A percentile compares a stretch with the other conserved stretches of the same genome.
These are phyloP conservation scores for Cyphotilapia sp. DNA, from an alignment of 2,113 vertebrate genomes.

Conservation along the genomic window DNA sequence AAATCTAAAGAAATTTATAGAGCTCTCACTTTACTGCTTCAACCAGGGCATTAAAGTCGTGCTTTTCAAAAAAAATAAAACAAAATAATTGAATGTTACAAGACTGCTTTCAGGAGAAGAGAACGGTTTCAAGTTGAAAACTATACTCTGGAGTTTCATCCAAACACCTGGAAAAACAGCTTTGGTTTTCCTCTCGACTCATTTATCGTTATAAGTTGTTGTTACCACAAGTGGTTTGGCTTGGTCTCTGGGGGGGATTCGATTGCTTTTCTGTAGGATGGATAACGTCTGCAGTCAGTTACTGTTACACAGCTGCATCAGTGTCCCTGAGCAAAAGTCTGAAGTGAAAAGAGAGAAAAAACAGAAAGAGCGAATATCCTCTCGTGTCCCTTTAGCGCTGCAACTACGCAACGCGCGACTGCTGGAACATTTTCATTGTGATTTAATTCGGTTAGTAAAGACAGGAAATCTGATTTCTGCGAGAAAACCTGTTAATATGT, in stretches of 20 bases:
- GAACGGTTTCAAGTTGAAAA: neutral
- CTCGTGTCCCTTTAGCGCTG: neutral
- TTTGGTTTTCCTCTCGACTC: conserved; percentile 19
- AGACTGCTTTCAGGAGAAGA: neutral
- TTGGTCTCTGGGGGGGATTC: conserved; percentile 21
- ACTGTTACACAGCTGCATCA: conserved; percentile 42
- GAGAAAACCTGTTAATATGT: neutral
- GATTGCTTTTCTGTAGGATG: conserved; percentile 12
- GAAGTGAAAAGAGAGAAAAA: neutral
- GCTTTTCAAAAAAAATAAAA: neutral
- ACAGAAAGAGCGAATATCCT: neutral
- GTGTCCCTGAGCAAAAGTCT: neutral
- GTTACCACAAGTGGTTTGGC: conserved; percentile 59
- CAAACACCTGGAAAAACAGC: conserved; percentile 60
- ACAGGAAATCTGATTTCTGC: neutral
- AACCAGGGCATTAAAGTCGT: neutral
- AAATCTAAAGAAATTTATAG: neutral
- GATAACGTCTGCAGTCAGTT: conserved; percentile 37
- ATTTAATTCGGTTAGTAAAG: neutral
- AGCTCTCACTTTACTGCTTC: neutral
- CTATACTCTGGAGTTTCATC: conserved; percentile 3
- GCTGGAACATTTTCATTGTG: neutral
- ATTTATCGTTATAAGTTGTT: conserved; percentile 44
- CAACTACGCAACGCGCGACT: neutral
- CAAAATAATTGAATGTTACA: neutral